These are phyloP conservation scores for Diplolepis rosae DNA, from an alignment of 2,888 invertebrate species.

Conservation along the genomic window DNA sequence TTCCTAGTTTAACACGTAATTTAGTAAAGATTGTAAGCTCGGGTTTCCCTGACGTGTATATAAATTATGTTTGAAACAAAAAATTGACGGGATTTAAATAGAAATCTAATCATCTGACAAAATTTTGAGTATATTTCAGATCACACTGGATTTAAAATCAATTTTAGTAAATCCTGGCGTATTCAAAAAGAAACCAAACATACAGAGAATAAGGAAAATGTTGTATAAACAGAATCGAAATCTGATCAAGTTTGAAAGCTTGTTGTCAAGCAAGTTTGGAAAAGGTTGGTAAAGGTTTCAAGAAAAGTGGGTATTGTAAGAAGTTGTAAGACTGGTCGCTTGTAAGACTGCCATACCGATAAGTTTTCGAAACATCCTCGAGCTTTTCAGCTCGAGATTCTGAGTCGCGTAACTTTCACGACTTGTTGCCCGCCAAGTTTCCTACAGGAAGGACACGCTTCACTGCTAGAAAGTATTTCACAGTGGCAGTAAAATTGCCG, in stretches of 20 bases:
- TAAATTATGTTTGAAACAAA: no score
- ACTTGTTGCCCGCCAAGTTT: constrained; percentile 52
- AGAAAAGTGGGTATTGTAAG: background rate
- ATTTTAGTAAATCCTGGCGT: no score
- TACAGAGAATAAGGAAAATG: background rate
- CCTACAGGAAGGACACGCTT: constrained; percentile 28
- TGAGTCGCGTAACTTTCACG: constrained; percentile 42
- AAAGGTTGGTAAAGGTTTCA: background rate
- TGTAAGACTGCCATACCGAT: constrained; percentile 34
- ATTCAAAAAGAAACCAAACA: no score
- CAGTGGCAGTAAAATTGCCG: constrained; percentile 8
- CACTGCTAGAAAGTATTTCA: constrained; percentile 18
- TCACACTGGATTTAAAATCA: no score
- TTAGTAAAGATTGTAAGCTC: no score
- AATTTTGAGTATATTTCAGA: no score
- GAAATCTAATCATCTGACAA: no score
- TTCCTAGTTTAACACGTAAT: no score
- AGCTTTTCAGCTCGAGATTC: constrained; percentile 42
- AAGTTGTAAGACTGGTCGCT: constrained; percentile 12
- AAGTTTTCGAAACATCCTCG: constrained; percentile 55
- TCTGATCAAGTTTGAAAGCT: background rate
- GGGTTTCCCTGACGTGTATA: no score
- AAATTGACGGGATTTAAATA: no score
- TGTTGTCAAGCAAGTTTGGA: background rate
- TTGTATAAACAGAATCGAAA: background rate